These are phyloP conservation scores for Thunnus thynnus DNA, from an alignment of 2,113 vertebrate genomes.

Conservation along the genomic window DNA sequence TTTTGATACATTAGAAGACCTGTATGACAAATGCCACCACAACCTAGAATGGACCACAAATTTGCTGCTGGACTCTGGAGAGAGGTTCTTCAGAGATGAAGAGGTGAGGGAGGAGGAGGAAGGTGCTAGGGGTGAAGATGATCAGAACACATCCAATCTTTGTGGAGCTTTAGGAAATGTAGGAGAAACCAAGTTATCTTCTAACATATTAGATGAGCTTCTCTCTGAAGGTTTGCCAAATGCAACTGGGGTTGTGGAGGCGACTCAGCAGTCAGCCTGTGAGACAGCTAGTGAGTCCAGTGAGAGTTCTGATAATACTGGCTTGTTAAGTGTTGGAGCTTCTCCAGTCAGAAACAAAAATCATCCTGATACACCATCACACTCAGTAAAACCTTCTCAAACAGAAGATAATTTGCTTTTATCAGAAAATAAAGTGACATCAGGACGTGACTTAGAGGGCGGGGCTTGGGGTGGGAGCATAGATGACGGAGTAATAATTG, in stretches of 20 bases:
- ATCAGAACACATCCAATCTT: neutral
- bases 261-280: neutral
- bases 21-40: constrained; percentile 96
- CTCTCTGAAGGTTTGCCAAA: neutral
- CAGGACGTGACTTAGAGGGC: constrained; percentile 1
- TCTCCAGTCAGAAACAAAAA: constrained; percentile 9
- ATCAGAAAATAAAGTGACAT: constrained; percentile 6
- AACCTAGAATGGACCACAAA: constrained; percentile 96
- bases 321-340: neutral
- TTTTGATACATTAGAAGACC: constrained; percentile 92
- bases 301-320: neutral
- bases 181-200: constrained; percentile 1
- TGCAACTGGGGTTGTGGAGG: constrained; percentile 12
- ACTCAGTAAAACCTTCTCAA: constrained; percentile 14
- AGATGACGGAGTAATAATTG: constrained; percentile 33
- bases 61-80: constrained; percentile 93
- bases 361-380: constrained; percentile 13
- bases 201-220: constrained; percentile 24
- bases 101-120: constrained; percentile 47
- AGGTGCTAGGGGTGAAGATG: neutral
- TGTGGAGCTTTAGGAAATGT: constrained; percentile 18
- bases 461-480: constrained; percentile 7
- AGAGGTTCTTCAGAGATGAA: constrained; percentile 87
- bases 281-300: constrained; percentile 5
- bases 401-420: neutral